Evolutionary conservation across 1,140 invertebrate genomes (phyloP).

Genomic region (Diabrotica undecimpunctata): DNA sequence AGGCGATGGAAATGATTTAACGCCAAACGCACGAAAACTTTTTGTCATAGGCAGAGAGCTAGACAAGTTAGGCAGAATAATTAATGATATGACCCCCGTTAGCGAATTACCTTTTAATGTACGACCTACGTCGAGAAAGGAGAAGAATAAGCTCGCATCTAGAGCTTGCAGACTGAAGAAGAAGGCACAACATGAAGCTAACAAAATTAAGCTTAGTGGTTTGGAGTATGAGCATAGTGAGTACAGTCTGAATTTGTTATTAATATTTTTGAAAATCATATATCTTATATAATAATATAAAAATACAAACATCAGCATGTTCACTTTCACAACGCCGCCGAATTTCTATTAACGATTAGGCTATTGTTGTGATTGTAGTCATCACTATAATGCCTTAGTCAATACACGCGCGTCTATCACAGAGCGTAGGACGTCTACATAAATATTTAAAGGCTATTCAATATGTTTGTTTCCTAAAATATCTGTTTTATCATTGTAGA

Average conservation of each 20-base stretch:
- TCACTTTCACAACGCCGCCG: too few species aligned
- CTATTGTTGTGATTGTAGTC: too few species aligned
- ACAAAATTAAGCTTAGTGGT: conserved; percentile 91
- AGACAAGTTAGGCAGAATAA: conserved; percentile 83
- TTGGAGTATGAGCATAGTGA: conserved; percentile 92
- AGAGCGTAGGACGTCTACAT: too few species aligned
- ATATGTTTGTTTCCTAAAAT: too few species aligned
- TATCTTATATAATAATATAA: too few species aligned
- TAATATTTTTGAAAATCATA: too few species aligned
- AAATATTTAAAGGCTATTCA: too few species aligned
- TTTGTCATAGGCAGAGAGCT: conserved; percentile 88
- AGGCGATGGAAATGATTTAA: conserved; percentile 96
- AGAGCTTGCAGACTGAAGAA: conserved; percentile 92
- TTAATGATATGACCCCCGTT: conserved; percentile 94
- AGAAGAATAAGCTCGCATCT: conserved; percentile 97
- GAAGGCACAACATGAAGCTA: conserved; percentile 92
- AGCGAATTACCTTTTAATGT: conserved; percentile 87
- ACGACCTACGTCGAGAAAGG: conserved; percentile 87
- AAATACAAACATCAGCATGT: too few species aligned
- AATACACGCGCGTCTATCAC: too few species aligned
- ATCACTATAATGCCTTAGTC: too few species aligned
- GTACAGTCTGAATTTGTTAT: conserved; percentile 42
- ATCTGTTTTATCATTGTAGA: conserved; percentile 46
- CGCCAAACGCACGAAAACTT: conserved; percentile 90
- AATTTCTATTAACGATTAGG: too few species aligned